Base-by-base conservation (phyloP, 2,888 invertebrate genomes). In the Unio pictorum region DNA sequence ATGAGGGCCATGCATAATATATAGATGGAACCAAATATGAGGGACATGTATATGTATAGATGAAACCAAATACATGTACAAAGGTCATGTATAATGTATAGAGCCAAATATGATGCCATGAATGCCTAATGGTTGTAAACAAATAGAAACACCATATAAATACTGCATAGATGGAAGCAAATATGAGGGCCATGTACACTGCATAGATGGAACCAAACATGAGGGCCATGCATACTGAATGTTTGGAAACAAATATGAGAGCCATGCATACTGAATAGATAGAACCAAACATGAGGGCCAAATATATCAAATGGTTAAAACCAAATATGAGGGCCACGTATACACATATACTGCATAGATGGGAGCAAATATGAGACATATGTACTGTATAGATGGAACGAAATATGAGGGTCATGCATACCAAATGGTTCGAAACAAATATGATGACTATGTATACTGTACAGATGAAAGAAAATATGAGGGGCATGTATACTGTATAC, bases 121-220 rank as follows among this genome's bases (percentile, higher is more conserved):
- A 15, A 59, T 20, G n/a, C 23, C 15, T 3, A 55, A 61, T 54
- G 62, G n/a, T 61, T n/a, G 66, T 45, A 59, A 66, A 18, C 67
- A 67, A 63, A 60, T 54, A 70, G 23, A 23, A 23, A 23, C 23
- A 23, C 23, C 23, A 23, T 23, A 23, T 23, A 23, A 23, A 23
- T 23, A 0, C 0, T 28, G 28, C 4, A 28, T 4, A 28, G 28
- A 28, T 28, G 28, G 4, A 28, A 28, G 28, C 28, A 28, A 28
- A 28, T 28, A 28, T 28, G 28, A 28, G 28, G 28, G 28, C 30
- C 5, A 59, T 59, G 28, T 26, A 59, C 3, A 20, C 23, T 59
- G 59, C 28, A 61, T 54, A 69, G 28, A 66, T n/a, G 61, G 45
- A 59, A 66, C n/a, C 67, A 64, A 63, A 60, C 54, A 70, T 55